Evolutionary conservation across 1,140 invertebrate genomes (phyloP), one percentile per base, ranked within the genome.

Genomic region (Papilio helenus): DNA sequence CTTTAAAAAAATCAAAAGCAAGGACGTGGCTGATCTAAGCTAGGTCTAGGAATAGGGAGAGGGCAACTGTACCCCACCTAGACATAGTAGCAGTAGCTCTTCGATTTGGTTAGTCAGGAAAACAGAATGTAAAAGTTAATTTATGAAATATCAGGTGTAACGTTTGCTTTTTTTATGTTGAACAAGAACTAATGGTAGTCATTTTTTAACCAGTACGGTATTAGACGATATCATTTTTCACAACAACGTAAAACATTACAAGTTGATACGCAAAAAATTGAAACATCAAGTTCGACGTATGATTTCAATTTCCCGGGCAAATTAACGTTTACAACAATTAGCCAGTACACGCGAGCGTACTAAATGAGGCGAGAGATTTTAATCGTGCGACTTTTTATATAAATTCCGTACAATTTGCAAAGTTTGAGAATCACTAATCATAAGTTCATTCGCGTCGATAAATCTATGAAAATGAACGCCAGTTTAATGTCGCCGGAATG

Each of bases 391-490:
- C 18, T 49, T 49, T 49, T 49, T 49, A 49, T 58, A 23, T 65
- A 23, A 23, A 23, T 58, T 61, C 18, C n/a, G n/a, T 20, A 76
- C 34, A 46, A 3, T 72, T 23, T 18, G n/a, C 5, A 77, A 87
- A 86, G 84, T 89, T 92, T 92, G 80, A 84, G 86, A 84, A 88
- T 39, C 89, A 20, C 77, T 79, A 61, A 82, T 84, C 84, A 90
- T 90, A 92, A 90, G 91, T 91, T 84, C 74, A 82, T 85, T 88
- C 85, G 81, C 92, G 87, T 94, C 92, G 86, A 94, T 94, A 93
- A 94, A 94, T 94, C 91, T 92, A 94, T 93, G 90, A 92, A 93
- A 92, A 92, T 90, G 87, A 89, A 90, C 87, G 87, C 85, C 83
- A 83, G 82, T 85, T 84, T 92, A 92, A 92, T 92, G 90, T 91